These are phyloP conservation scores for Scomber colias DNA, from an alignment of 2,113 vertebrate species.

Conservation along the genomic window DNA sequence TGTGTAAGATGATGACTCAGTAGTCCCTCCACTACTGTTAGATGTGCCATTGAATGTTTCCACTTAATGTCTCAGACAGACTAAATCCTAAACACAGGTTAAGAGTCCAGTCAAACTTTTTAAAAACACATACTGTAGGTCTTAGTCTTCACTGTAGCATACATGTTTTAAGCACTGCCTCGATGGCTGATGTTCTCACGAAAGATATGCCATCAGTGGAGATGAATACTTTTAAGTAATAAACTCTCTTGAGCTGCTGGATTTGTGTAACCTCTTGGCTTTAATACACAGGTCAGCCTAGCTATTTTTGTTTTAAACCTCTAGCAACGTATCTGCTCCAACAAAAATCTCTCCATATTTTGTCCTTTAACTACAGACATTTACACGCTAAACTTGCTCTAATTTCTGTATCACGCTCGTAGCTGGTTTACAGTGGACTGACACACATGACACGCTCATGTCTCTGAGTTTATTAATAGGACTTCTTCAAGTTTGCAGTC, in stretches of 20 bases:
- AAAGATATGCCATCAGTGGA: no score
- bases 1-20: conserved; percentile 50
- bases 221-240: no score
- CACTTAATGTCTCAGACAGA: background rate
- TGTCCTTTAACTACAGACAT: background rate
- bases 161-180: background rate
- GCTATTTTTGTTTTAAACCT: background rate
- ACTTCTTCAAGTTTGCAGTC: conserved; percentile 27
- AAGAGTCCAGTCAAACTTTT: background rate
- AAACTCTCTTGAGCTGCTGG: background rate
- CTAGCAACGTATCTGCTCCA: background rate
- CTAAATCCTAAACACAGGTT: background rate
- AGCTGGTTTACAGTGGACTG: background rate
- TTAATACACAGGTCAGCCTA: background rate
- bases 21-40: background rate
- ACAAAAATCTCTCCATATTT: background rate
- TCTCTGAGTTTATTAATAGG: background rate
- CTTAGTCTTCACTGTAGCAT: background rate
- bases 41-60: conserved; percentile 20
- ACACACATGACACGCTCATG: conserved; percentile 25
- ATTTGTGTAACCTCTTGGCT: background rate
- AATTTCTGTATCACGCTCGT: background rate
- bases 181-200: background rate
- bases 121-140: background rate
- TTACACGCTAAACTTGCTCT: background rate